Evolutionary conservation across 2,888 invertebrate species (phyloP).

Genomic region (Morinoia aosen): DNA sequence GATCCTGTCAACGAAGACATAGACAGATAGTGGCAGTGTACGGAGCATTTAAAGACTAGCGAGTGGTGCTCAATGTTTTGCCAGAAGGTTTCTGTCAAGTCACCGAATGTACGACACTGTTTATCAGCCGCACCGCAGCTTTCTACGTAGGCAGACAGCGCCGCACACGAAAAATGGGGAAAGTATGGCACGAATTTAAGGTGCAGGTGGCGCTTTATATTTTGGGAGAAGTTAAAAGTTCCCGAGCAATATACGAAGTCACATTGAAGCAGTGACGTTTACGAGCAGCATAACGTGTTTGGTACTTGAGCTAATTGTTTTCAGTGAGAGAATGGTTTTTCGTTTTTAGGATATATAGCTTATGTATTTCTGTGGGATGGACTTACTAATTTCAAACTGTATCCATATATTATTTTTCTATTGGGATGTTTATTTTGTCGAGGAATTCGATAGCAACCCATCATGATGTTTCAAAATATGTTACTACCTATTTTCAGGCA

Average conservation of each 20-base stretch:
- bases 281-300: neutral
- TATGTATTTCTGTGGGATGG: neutral
- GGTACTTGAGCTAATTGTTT: neutral
- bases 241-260: neutral
- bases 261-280: neutral
- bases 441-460: no score
- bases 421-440: no score
- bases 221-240: neutral
- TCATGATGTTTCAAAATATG: no score
- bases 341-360: neutral
- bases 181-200: neutral
- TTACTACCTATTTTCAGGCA: no score
- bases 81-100: constrained; percentile 40
- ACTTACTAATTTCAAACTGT: neutral
- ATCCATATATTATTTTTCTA: no score
- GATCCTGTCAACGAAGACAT: neutral
- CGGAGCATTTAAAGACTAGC: constrained; percentile 7
- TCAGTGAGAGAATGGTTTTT: neutral
- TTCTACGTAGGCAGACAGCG: neutral
- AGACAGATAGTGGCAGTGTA: constrained; percentile 31
- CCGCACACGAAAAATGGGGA: neutral
- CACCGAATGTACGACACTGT: constrained; percentile 7
- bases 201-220: constrained; percentile 20
- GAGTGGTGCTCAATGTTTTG: constrained; percentile 44
- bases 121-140: constrained; percentile 35